Evolutionary conservation across 1,140 invertebrate genomes (phyloP).

Genomic region (Pseudomyrmex pallidus): DNA sequence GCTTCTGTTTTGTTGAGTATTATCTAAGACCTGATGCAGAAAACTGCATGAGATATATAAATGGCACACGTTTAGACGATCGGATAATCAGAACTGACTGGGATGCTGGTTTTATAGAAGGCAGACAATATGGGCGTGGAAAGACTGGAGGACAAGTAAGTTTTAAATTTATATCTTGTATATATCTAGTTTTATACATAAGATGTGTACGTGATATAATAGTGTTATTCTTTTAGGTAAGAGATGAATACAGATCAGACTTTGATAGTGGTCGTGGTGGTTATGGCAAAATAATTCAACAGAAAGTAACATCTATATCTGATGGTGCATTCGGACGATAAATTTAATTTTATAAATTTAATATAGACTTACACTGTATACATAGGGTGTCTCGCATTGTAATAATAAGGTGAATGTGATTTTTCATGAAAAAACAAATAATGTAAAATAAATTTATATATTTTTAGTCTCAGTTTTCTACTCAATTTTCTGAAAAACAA

Average conservation of each 20-base stretch:
- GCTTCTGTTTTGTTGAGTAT: conserved; percentile 99
- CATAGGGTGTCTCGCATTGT: too few species aligned
- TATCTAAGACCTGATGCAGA: conserved; percentile 96
- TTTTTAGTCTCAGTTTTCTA: too few species aligned
- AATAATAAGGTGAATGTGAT: too few species aligned
- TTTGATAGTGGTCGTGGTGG: conserved; percentile 98
- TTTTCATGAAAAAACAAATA: too few species aligned
- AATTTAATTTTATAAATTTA: conserved; percentile 39
- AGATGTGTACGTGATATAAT: neutral
- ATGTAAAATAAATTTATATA: too few species aligned
- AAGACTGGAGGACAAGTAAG: conserved; percentile 98
- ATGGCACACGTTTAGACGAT: conserved; percentile 98
- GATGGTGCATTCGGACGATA: conserved; percentile 73
- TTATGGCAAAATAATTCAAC: conserved; percentile 97
- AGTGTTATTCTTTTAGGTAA: conserved; percentile 88
- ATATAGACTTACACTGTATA: too few species aligned
- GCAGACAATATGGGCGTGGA: conserved; percentile 98
- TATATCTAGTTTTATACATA: neutral
- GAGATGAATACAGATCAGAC: conserved; percentile 99
- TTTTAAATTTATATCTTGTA: conserved; percentile 60
- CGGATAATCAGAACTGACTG: conserved; percentile 99
- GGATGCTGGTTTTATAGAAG: conserved; percentile 99
- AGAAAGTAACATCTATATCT: conserved; percentile 87
- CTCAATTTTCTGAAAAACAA: too few species aligned
- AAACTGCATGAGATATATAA: conserved; percentile 97